Base-by-base conservation (phyloP, 2,797 vertebrate genomes). In the Lerista edwardsae region DNA sequence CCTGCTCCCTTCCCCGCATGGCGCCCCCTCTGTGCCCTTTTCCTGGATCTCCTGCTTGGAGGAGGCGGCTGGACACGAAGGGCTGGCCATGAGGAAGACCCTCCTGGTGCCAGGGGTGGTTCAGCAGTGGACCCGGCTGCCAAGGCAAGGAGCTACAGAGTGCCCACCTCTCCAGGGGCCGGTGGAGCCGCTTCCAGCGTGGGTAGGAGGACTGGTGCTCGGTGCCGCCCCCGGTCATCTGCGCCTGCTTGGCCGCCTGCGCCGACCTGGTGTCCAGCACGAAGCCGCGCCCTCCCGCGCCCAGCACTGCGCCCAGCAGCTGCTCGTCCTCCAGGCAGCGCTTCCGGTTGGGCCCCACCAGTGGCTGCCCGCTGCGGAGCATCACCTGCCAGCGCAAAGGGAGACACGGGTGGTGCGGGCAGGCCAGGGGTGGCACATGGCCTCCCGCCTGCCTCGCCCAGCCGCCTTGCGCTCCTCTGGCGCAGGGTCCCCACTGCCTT, bases 281-380 rank as follows among this genome's bases (percentile, higher is more conserved):
- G 84, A 97, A 98, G 71, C 96, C 97, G 6, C 87, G 91, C 7
- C 95, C 92, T 0, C 95, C 96, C 2, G 90, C 86, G 0, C 87
- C 95, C 79, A 98, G 95, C 59, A 95, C 94, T 0, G 93, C 90
- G 67, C 94, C 92, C 75, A 98, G 92, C 79, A 98, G 94, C 36
- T 83, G n/a, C 93, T 98, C 97, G 0, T 98, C 97, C 77, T 98
- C 97, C 0, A 10, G 93, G 90, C 97, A 97, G 39, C 96, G 96
- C 89, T 96, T 97, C 81, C 94, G 96, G 86, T 97, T 97, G 91
- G 97, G 96, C 6, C 97, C 97, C 0, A 94, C 92, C 88, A 98
- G 93, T 0, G 97, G 97, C 91, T 98, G 98, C 89, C 97, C 95
- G 93, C 97, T 97, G 83, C 97, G 96, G 87, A 98, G 93, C 89